Percentiles rank a stretch among this genome's conserved stretches.
phyloP scores from a whole-genome alignment of 2,888 invertebrate genomes.

The Chromoteleia sp. region DNA sequence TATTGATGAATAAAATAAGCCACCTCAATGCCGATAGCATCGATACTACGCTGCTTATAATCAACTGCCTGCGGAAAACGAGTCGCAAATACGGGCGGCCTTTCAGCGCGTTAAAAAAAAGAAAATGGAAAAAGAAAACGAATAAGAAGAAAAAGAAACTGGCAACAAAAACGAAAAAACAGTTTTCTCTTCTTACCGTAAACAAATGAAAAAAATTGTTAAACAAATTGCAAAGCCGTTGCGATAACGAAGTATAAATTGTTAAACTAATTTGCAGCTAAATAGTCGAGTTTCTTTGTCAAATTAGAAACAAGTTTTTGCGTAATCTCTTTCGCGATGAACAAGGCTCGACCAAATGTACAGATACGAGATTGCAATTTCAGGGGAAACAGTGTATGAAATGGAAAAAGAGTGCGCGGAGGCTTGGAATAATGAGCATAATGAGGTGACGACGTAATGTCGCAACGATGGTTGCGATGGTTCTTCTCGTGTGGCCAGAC shows the following conservation, averaged over 20 bases:
- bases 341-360: too few relatives aligned
- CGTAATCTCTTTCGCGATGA: neutral
- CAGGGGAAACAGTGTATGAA: constrained; percentile 8
- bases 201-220: too few relatives aligned
- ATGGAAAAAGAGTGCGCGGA: constrained; percentile 52
- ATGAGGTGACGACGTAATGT: constrained; percentile 78
- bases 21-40: constrained; percentile 9
- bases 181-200: too few relatives aligned
- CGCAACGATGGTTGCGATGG: constrained; percentile 27
- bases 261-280: constrained; percentile 19
- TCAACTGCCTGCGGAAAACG: constrained; percentile 23
- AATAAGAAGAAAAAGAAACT: too few relatives aligned
- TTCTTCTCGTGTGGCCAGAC: constrained; percentile 58
- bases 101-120: too few relatives aligned
- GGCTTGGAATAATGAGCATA: constrained; percentile 83
- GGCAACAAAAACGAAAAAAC: neutral
- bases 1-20: constrained; percentile 45
- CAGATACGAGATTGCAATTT: neutral
- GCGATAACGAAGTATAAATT: neutral
- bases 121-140: too few relatives aligned
- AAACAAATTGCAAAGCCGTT: too few relatives aligned
- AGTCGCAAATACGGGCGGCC: constrained; percentile 4
- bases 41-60: constrained; percentile 24
- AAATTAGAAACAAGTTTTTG: constrained; percentile 3
- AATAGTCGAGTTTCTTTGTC: constrained; percentile 20